Percentiles rank a stretch among this genome's conserved stretches.
Conservation (phyloP, 2,797 vertebrate species). For the Intellagama lesueurii region DNA sequence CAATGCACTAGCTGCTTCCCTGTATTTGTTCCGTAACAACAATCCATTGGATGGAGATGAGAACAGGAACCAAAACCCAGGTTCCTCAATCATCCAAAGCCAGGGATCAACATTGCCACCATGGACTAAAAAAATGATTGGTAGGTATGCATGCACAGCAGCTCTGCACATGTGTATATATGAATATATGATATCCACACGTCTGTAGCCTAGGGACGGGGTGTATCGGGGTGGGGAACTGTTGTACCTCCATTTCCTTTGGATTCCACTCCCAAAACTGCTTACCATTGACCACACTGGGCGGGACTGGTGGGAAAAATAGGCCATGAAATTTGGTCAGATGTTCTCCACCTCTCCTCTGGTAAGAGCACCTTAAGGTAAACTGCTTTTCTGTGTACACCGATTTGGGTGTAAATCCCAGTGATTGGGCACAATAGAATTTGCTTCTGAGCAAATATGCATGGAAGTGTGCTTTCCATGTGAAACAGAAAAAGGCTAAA, state of each 20-base stretch:
- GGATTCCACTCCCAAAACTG: no score
- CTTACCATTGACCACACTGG: no score
- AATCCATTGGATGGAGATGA: not conserved
- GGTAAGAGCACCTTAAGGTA: no score
- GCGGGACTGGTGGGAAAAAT: no score
- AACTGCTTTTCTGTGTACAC: not conserved
- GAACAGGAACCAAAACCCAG: not conserved
- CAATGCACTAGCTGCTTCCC: not conserved
- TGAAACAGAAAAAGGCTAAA: not conserved
- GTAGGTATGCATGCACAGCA: no score
- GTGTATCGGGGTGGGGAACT: no score
- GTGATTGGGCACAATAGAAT: not conserved
- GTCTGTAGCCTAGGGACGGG: no score
- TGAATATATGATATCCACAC: no score
- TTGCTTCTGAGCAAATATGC: not conserved
- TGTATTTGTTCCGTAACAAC: not conserved
- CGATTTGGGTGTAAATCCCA: not conserved
- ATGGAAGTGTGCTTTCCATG: not conserved
- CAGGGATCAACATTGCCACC: no score
- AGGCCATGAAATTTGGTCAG: no score
- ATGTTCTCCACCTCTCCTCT: no score
- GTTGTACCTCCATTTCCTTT: no score
- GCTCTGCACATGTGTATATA: not conserved
- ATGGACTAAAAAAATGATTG: not conserved
- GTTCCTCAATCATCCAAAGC: not conserved